Base-by-base conservation (phyloP, 1,140 invertebrate genomes). In the Zaprionus camerounensis region DNA sequence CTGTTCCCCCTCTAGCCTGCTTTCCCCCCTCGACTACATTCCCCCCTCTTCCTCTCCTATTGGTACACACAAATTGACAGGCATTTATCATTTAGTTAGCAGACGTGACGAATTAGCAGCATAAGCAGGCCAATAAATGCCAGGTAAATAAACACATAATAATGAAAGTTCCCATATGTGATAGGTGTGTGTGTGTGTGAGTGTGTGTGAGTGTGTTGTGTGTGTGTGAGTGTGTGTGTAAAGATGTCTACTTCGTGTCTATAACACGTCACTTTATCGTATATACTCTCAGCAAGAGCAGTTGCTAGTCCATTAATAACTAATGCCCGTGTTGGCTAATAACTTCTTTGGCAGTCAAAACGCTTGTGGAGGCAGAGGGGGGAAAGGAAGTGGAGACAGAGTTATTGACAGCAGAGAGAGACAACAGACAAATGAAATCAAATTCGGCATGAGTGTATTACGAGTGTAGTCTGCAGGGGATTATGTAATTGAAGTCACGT, bases 21-120 rank as follows among this genome's bases (percentile, higher is more conserved):
- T n/a, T 5, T 2, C 22, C 2, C 24, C 55, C 24, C 24, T 26
- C 12, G 3, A 28, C 28, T 28, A 7, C 66, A 49, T 57, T 15
- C 26, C 2, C 34, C 26, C 6, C n/a, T 38, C 41, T 5, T 9
- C 13, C 4, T 2, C 20, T 17, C 3, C 2, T 5, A 22, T 20
- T 49, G 46, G 63, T 31, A 51, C 61, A 53, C 70, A 75, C 66
- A 80, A 90, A 88, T 84, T 71, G 86, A 82, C 85, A 76, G 78
- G 58, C 85, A 90, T 88, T 84, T 81, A 75, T 88, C 85, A 90
- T 71, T 77, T 67, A 69, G 53, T 58, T 53, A 46, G 68, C 17
- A 64, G 64, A 88, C 84, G 84, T 88, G 85, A 90, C 85, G 75
- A 85, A 88, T 88, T 88, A 88, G 55, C 77, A 53, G 73, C 53